These are phyloP conservation scores for Dinocampus coccinellae DNA, from an alignment of 2,888 invertebrate species.

Conservation along the genomic window DNA sequence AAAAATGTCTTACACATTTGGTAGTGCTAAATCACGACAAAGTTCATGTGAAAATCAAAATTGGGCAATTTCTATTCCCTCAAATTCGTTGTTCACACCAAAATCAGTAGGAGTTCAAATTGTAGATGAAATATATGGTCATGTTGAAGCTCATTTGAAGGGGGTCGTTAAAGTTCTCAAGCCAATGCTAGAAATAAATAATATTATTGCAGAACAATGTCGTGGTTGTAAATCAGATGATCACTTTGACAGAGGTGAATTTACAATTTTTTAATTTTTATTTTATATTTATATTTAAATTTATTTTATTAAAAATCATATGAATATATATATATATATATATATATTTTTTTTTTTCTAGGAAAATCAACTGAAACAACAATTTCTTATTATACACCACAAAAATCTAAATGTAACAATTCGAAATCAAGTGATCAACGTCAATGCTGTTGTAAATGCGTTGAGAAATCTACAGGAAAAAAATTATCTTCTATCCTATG, in stretches of 20 bases:
- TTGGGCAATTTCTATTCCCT: neutral
- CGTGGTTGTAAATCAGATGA: slow-evolving; percentile 41
- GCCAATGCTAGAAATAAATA: slow-evolving; percentile 44
- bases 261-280: neutral
- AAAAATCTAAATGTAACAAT: neutral
- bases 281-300: neutral
- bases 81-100: neutral
- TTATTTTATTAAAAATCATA: too few species aligned
- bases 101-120: slow-evolving; percentile 17
- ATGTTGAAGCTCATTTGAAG: slow-evolving; percentile 42
- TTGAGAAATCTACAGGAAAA: neutral
- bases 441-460: neutral
- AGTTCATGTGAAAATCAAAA: neutral
- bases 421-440: neutral
- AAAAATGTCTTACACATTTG: neutral
- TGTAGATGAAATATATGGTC: slow-evolving; percentile 42
- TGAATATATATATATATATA: too few species aligned
- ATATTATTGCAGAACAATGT: slow-evolving; percentile 23
- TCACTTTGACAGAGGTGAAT: neutral
- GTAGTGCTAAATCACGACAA: neutral
- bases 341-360: neutral
- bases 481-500: neutral
- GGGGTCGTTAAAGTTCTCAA: slow-evolving; percentile 43
- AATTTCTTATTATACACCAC: neutral
- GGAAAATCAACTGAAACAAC: neutral